Evolutionary conservation across 2,888 invertebrate genomes (phyloP).

Genomic region (Eilema depressum): DNA sequence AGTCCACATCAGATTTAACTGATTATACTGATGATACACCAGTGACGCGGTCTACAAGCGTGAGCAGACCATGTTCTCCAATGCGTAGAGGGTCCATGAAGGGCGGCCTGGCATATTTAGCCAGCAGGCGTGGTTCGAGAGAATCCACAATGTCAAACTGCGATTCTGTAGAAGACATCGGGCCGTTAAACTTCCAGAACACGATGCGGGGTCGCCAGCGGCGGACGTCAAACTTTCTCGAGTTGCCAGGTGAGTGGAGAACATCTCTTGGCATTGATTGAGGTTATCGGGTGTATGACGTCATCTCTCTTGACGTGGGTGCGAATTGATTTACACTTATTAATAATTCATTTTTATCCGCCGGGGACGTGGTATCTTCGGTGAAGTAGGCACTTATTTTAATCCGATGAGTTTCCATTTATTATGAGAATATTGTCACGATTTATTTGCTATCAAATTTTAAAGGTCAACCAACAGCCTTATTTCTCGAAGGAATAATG

Average conservation of each 20-base stretch:
- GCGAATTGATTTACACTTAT: constrained; percentile 35
- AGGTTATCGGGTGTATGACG: constrained; percentile 20
- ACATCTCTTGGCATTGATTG: constrained; percentile 29
- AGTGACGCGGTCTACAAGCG: constrained; percentile 87
- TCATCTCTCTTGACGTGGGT: constrained; percentile 39
- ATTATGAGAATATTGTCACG: background rate
- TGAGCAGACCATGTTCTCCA: constrained; percentile 89
- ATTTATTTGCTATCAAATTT: background rate
- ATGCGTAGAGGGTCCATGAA: constrained; percentile 90
- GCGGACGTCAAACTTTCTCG: constrained; percentile 94
- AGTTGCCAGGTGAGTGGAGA: constrained; percentile 91
- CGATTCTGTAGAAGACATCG: constrained; percentile 90
- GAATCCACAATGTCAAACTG: constrained; percentile 91
- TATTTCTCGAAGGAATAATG: background rate
- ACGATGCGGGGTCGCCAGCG: constrained; percentile 92
- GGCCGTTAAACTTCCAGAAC: constrained; percentile 92
- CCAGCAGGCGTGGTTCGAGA: constrained; percentile 95
- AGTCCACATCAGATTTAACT: constrained; percentile 92
- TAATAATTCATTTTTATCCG: constrained; percentile 40
- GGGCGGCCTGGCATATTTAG: constrained; percentile 92
- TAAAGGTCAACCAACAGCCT: background rate
- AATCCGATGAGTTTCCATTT: background rate
- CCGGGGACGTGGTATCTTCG: constrained; percentile 7
- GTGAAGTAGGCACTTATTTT: constrained; percentile 12
- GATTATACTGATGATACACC: constrained; percentile 88